phyloP scores from a whole-genome alignment of 2,888 invertebrate species.

The Diplolepis rosae region DNA sequence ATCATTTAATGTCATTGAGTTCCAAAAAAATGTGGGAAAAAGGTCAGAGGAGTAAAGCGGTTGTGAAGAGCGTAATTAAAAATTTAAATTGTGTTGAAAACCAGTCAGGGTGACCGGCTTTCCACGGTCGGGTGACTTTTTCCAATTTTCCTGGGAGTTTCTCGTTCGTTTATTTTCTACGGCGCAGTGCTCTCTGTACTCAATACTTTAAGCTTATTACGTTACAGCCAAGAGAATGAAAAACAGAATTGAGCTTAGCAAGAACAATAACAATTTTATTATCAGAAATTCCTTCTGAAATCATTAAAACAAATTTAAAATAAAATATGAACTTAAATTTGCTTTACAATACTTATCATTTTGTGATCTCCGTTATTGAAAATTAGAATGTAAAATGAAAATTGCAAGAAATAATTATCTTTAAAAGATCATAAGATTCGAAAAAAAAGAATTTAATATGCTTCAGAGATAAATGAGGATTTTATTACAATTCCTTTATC shows the following conservation, averaged over 20 bases:
- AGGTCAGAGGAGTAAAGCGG: constrained; percentile 39
- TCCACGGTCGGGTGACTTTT: constrained; percentile 40
- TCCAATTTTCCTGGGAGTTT: constrained; percentile 47
- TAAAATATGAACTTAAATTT: not conserved
- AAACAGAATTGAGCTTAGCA: constrained; percentile 23
- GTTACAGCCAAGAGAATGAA: constrained; percentile 46
- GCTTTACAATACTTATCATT: not conserved
- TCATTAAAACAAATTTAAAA: too few relatives aligned
- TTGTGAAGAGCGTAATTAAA: constrained; percentile 67
- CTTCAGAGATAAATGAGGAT: not conserved
- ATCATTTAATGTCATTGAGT: not conserved
- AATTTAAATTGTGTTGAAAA: constrained; percentile 67
- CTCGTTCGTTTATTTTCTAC: constrained; percentile 43
- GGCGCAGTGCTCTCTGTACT: constrained; percentile 48
- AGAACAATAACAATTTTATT: not conserved
- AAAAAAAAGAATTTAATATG: not conserved
- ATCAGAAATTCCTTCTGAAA: not conserved
- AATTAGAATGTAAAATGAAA: not conserved
- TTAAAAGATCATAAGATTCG: not conserved
- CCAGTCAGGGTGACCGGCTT: constrained; percentile 56
- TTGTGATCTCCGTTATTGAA: too few relatives aligned
- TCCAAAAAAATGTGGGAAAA: constrained; percentile 17
- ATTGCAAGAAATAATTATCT: not conserved
- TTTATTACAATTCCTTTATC: not conserved
- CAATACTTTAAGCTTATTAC: constrained; percentile 71